A percentile compares a stretch with the other conserved stretches of the same genome.
Conservation (phyloP, 2,113 vertebrate genomes). For the Scomber colias region DNA sequence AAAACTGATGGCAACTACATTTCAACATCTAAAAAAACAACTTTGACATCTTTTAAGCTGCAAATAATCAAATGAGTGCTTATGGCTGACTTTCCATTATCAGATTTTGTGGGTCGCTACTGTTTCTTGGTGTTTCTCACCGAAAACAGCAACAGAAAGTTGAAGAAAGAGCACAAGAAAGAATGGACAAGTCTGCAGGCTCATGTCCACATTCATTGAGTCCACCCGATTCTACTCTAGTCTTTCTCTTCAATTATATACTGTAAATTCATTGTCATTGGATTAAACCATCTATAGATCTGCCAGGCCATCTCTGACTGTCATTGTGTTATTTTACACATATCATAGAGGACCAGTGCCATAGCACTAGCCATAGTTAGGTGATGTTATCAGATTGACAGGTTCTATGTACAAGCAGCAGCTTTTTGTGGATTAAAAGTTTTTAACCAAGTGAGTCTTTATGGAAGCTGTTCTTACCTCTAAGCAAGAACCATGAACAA, state of each 20-base stretch:
- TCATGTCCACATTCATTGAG: too few relatives aligned
- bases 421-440: slow-evolving; percentile 12
- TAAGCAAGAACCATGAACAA: slow-evolving; percentile 3
- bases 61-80: not conserved
- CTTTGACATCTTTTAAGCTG: not conserved
- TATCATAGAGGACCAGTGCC: slow-evolving; percentile 46
- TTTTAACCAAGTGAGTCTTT: slow-evolving; percentile 37
- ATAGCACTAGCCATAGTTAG: slow-evolving; percentile 11
- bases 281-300: too few relatives aligned
- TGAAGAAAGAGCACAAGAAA: too few relatives aligned
- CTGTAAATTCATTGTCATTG: too few relatives aligned
- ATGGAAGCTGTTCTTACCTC: slow-evolving; percentile 18
- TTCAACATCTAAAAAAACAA: slow-evolving; percentile 2
- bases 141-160: too few relatives aligned
- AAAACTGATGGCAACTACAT: not conserved
- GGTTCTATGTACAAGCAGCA: slow-evolving; percentile 42
- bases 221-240: too few relatives aligned
- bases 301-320: not conserved
- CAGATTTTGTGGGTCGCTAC: too few relatives aligned
- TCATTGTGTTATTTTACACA: slow-evolving; percentile 34
- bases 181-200: too few relatives aligned
- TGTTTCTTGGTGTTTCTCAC: too few relatives aligned
- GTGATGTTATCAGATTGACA: slow-evolving; percentile 31
- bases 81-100: too few relatives aligned
- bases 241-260: too few relatives aligned